A percentile compares a stretch with the other conserved stretches of the same genome.
phyloP scores from a whole-genome alignment of 2,113 vertebrate species.

The Ariopsis seemanni region DNA sequence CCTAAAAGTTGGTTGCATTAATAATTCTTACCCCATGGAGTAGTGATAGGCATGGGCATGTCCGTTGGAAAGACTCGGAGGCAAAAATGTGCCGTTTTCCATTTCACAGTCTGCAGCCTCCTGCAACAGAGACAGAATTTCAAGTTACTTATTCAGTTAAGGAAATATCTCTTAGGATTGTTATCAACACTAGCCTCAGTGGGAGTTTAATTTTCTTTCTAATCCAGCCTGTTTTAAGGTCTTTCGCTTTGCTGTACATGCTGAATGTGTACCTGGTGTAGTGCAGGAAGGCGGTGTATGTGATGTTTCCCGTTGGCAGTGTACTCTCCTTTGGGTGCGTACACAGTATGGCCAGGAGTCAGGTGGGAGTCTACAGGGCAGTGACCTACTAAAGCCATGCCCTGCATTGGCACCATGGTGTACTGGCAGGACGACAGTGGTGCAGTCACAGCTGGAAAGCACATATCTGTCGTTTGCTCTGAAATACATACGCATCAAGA shows the following conservation, averaged over 20 bases:
- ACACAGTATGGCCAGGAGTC: slow-evolving; percentile 55
- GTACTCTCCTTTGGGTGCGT: slow-evolving; percentile 63
- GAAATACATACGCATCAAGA: slow-evolving; percentile 41
- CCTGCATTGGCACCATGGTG: slow-evolving; percentile 91
- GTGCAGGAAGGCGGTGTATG: slow-evolving; percentile 72
- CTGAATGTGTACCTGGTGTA: slow-evolving; percentile 73
- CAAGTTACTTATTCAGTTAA: neutral
- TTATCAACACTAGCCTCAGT: neutral
- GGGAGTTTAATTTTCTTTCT: neutral
- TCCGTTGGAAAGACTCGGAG: slow-evolving; percentile 71
- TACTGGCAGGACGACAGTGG: slow-evolving; percentile 88
- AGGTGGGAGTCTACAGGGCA: slow-evolving; percentile 70
- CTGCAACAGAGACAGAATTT: slow-evolving; percentile 51
- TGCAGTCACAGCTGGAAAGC: slow-evolving; percentile 80
- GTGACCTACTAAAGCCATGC: slow-evolving; percentile 75
- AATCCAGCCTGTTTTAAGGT: neutral
- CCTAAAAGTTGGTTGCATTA: neutral
- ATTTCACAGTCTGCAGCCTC: slow-evolving; percentile 75
- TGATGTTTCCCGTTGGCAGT: slow-evolving; percentile 70
- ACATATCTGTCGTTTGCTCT: slow-evolving; percentile 91
- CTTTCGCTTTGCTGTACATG: neutral
- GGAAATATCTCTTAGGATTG: neutral
- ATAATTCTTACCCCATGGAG: slow-evolving; percentile 72
- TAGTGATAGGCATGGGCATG: slow-evolving; percentile 70
- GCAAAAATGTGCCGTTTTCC: slow-evolving; percentile 73